Conservation (phyloP, 2,113 vertebrate genomes). For the Amazona guildingii region DNA sequence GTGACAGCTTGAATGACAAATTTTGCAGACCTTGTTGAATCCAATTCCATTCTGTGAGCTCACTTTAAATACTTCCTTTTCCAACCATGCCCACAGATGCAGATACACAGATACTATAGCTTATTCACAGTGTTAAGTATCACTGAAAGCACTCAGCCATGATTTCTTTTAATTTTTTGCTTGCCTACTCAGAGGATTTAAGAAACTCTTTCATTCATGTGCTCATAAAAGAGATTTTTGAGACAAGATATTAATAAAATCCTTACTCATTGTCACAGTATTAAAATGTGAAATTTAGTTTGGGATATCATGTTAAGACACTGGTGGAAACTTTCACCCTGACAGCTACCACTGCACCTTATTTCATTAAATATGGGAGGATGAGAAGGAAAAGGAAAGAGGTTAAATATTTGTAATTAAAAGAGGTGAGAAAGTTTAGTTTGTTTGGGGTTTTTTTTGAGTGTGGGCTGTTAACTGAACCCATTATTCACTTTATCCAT, state of each 20-base stretch:
- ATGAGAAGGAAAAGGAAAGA: neutral
- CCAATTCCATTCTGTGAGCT: neutral
- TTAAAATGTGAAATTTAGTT: neutral
- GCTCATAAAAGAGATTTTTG: neutral
- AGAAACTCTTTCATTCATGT: neutral
- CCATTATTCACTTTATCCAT: neutral
- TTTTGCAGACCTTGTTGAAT: neutral
- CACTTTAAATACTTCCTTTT: neutral
- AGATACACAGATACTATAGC: neutral
- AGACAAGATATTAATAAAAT: neutral
- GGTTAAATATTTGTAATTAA: neutral
- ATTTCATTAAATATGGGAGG: neutral
- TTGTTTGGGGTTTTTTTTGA: neutral
- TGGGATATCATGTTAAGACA: neutral
- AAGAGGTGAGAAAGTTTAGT: neutral
- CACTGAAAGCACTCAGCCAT: neutral
- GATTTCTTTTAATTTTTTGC: neutral
- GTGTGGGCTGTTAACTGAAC: neutral
- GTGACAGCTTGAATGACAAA: neutral
- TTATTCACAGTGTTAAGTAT: neutral
- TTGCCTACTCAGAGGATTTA: neutral
- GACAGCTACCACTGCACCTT: neutral
- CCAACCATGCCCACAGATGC: neutral
- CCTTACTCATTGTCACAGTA: neutral
- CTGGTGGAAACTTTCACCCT: neutral